These are phyloP conservation scores for Thunnus maccoyii DNA, from an alignment of 2,113 vertebrate species.

Conservation along the genomic window DNA sequence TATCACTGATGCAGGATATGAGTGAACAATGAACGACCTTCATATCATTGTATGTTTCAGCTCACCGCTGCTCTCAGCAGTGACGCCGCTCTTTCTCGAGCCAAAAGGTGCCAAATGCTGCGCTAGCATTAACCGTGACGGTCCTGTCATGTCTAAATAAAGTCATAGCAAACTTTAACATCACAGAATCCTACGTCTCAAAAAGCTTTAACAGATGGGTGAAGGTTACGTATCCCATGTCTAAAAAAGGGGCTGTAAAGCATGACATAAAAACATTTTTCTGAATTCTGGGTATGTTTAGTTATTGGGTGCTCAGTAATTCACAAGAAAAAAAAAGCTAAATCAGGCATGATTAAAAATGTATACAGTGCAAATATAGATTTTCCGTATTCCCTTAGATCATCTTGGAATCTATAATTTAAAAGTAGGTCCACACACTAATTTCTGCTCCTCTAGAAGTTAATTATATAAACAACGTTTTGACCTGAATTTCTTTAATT, in stretches of 20 bases:
- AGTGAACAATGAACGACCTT: background rate
- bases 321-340: conserved; percentile 9
- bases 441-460: background rate
- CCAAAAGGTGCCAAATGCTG: background rate
- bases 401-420: conserved; percentile 19
- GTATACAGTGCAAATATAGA: conserved; percentile 11
- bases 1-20: background rate
- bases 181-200: too few species aligned
- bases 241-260: too few species aligned
- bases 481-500: too few species aligned
- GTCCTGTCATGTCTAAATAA: background rate
- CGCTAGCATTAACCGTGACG: background rate
- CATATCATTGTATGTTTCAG: background rate
- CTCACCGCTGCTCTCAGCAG: background rate
- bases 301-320: background rate
- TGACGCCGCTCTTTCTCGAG: too few species aligned
- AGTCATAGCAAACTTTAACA: too few species aligned
- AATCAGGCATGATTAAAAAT: conserved; percentile 16
- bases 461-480: too few species aligned
- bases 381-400: conserved; percentile 16
- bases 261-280: too few species aligned
- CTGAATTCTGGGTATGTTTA: background rate
- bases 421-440: background rate
- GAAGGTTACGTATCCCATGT: too few species aligned
- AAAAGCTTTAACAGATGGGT: too few species aligned